Base-by-base conservation (phyloP, 2,888 invertebrate genomes). In the Hyppa rectilinea region DNA sequence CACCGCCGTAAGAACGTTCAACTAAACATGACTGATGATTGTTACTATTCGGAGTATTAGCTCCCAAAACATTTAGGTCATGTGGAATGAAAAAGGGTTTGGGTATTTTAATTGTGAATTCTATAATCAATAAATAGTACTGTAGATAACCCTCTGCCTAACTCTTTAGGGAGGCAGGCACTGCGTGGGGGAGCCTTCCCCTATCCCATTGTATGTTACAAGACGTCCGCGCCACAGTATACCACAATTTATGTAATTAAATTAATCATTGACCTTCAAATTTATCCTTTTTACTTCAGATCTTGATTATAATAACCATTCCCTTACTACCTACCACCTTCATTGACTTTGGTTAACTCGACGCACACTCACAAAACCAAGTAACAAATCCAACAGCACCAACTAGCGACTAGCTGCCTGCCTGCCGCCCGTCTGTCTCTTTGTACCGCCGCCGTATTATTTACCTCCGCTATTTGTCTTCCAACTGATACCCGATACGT, bases 401-500 rank as follows among this genome's bases (percentile, higher is more conserved):
- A 9, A 20, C n/a, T n/a, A n/a, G n/a, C n/a, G n/a, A 64, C 17
- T n/a, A 34, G 45, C 26, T 6, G 29, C 53, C 26, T 6, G 29
- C 23, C 12, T 4, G 2, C 38, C 9, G 1, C 4, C 26, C n/a
- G 14, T 17, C 12, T 2, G 14, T 17, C n/a, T 50, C 10, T 14
- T 14, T 12, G 45, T 45, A 23, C 31, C 50, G 10, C 31, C 69
- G 12, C 10, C n/a, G 47, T 36, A 36, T 23, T 65, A 14, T 72
- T 61, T 50, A 43, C 34, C 29, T 50, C 47, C 20, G 14, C 29
- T 72, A 52, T 78, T 78, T 73, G 61, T 58, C 49, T 68, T 68
- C 34, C 74, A n/a, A 36, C 65, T 56, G 61, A 71, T 75, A 74
- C 52, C 62, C 58, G 65, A 82, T 70, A 70, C 50, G 59, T 49